These are phyloP conservation scores for Microchrysa polita DNA, from an alignment of 2,888 invertebrate species.

Conservation along the genomic window DNA sequence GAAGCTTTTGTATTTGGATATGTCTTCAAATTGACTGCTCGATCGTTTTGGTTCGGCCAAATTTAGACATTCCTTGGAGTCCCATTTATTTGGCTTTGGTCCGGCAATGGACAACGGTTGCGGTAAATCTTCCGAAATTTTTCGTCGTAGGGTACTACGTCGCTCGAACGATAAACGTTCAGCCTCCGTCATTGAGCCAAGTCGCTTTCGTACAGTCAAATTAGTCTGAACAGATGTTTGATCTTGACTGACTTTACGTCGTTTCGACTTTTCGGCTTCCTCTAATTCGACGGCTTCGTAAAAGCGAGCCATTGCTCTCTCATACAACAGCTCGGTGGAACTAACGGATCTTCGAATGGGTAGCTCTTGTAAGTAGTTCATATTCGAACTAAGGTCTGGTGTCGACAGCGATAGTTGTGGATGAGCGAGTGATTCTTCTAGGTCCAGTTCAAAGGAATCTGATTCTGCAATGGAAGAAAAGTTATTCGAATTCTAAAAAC, in stretches of 20 bases:
- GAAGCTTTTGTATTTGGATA: slow-evolving; percentile 59
- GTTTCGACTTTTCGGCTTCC: slow-evolving; percentile 69
- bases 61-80: slow-evolving; percentile 58
- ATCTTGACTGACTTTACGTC: slow-evolving; percentile 57
- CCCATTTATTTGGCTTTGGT: slow-evolving; percentile 57
- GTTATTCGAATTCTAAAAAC: slow-evolving; percentile 25
- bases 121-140: slow-evolving; percentile 65
- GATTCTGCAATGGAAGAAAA: slow-evolving; percentile 59
- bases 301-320: slow-evolving; percentile 82
- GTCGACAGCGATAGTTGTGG: slow-evolving; percentile 85
- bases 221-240: slow-evolving; percentile 40
- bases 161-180: slow-evolving; percentile 65
- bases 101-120: slow-evolving; percentile 54
- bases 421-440: slow-evolving; percentile 75
- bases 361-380: slow-evolving; percentile 66
- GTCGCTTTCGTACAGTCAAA: slow-evolving; percentile 61
- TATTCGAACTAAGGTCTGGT: slow-evolving; percentile 77
- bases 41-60: neutral
- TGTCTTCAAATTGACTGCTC: slow-evolving; percentile 44
- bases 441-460: slow-evolving; percentile 71
- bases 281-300: slow-evolving; percentile 81
- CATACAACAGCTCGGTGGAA: slow-evolving; percentile 84
- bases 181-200: slow-evolving; percentile 67
- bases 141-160: slow-evolving; percentile 65
- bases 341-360: slow-evolving; percentile 78